Evolutionary conservation across 2,888 invertebrate species (phyloP), one percentile per base, ranked within the genome.

Genomic region (Drosophila histrio): DNA sequence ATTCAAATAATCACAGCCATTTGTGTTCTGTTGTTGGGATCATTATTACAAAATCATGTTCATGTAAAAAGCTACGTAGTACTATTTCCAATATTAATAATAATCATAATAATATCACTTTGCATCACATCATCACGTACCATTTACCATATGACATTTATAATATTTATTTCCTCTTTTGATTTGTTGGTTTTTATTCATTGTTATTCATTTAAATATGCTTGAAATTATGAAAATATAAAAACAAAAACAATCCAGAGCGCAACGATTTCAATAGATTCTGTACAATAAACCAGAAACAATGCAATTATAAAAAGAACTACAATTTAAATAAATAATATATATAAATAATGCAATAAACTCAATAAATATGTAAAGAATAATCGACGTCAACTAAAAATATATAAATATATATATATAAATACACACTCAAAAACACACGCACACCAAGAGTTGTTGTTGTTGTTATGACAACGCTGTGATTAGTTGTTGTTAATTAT

Each of bases 161-260:
- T 39, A 17, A 15, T 39, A 49, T 38, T 26, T 32, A 39, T 28
- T 39, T 61, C 50, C 24, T 52, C n/a, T 62, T 44, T 57, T 61
- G 58, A 58, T 58, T 67, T 52, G 39, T 59, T 54, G 26, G 15
- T 50, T 60, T 54, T 74, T 41, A 69, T 39, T 58, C 17, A 52
- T 39, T 38, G 17, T 63, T 61, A 62, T 64, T 67, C 71, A 81
- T 78, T 52, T 65, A 44, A 72, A 67, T 73, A 72, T 79, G 80
- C 84, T 80, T 83, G 77, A 69, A 73, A 72, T 63, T 78, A 59
- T 70, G 39, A 17, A n/a, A n/a, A n/a, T n/a, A n/a, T n/a, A n/a
- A n/a, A n/a, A n/a, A n/a, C n/a, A n/a, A 75, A 63, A 52, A 30
- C 38, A 50, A 76, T 36, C 49, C 46, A 63, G 65, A 71, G 77